phyloP scores from a whole-genome alignment of 2,888 invertebrate species.

The Acrocyrtus sp. region DNA sequence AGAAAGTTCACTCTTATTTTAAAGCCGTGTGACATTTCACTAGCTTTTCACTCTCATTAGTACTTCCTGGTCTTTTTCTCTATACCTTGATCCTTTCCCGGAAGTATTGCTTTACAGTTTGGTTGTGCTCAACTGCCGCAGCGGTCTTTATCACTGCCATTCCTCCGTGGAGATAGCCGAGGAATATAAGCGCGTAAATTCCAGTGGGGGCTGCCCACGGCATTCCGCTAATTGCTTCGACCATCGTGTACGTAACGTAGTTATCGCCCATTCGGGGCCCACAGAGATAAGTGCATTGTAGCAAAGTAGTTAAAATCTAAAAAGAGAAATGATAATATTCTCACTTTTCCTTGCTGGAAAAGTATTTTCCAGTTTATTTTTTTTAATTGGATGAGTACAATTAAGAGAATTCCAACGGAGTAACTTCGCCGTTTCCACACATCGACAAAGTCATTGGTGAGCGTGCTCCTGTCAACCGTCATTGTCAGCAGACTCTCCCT shows the following conservation, averaged over 20 bases:
- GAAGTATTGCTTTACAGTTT: conserved; percentile 2
- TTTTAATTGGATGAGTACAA: no score
- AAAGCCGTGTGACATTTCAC: no score
- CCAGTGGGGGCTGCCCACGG: not conserved
- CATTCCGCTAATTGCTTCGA: not conserved
- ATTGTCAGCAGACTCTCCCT: not conserved
- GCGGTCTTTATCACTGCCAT: conserved; percentile 9
- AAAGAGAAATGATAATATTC: not conserved
- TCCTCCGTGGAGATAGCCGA: conserved; percentile 1
- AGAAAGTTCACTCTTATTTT: not conserved
- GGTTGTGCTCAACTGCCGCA: not conserved
- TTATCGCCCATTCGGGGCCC: conserved; percentile 11
- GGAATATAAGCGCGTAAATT: not conserved
- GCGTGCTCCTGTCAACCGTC: not conserved
- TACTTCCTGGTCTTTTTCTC: no score
- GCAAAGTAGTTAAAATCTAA: not conserved
- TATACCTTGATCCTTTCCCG: no score
- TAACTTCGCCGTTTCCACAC: conserved; percentile 5
- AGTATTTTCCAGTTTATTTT: no score
- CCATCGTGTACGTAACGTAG: conserved; percentile 5
- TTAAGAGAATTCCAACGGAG: not conserved
- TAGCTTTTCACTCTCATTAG: no score
- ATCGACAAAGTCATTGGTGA: conserved; percentile 9
- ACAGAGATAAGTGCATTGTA: not conserved
- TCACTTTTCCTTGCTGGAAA: not conserved